These are phyloP conservation scores for Schizotus pectinicornis DNA, from an alignment of 2,888 invertebrate genomes.

Conservation along the genomic window DNA sequence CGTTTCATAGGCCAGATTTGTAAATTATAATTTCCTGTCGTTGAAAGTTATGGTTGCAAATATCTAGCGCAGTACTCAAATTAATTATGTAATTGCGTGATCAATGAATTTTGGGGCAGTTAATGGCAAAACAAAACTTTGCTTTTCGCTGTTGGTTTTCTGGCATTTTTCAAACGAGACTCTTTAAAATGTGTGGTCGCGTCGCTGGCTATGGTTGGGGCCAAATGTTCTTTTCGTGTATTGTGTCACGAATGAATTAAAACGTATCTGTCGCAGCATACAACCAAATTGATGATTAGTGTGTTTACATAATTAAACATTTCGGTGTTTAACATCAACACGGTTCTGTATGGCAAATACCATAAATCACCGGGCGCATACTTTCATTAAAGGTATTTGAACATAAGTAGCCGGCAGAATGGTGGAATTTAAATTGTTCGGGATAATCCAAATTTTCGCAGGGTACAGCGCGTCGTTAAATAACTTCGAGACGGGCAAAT, in stretches of 20 bases:
- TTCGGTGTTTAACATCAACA: slow-evolving; percentile 7
- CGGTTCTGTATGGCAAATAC: slow-evolving; percentile 9
- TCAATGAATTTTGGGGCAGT: no score
- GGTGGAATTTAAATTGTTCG: slow-evolving; percentile 32
- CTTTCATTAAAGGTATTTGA: slow-evolving; percentile 20
- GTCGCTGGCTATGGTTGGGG: no score
- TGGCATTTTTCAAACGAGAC: no score
- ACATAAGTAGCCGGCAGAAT: slow-evolving; percentile 16
- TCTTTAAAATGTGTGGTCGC: no score
- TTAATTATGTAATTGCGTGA: no score
- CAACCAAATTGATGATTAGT: slow-evolving; percentile 7
- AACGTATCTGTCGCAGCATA: slow-evolving; percentile 1
- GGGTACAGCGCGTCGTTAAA: slow-evolving; percentile 25
- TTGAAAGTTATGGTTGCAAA: no score
- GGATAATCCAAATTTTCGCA: slow-evolving; percentile 28
- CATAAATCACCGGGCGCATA: slow-evolving; percentile 16
- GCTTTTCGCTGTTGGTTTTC: no score
- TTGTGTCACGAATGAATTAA: neutral
- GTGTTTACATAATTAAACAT: slow-evolving; percentile 16
- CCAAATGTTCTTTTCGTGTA: slow-evolving; percentile 7
- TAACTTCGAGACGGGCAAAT: slow-evolving; percentile 27
- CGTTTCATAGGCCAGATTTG: no score
- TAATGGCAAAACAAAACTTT: no score
- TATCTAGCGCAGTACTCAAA: no score
- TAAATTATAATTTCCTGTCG: no score